phyloP scores from a whole-genome alignment of 1,140 invertebrate species.

The Linepithema humile region DNA sequence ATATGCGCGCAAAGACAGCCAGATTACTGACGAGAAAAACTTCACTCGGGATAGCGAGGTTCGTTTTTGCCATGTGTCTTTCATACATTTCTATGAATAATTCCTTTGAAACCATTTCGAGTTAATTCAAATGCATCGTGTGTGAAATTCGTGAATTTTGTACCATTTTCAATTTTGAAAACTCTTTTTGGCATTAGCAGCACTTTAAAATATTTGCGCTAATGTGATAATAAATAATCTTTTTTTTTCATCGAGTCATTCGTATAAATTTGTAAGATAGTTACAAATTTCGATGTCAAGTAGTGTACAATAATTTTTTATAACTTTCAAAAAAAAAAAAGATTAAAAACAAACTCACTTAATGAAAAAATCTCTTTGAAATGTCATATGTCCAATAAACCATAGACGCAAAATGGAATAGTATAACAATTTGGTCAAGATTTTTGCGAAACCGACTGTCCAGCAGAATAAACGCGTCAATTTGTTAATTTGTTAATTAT shows the following conservation, averaged over 20 bases:
- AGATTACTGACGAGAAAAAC: constrained; percentile 10
- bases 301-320: too few species aligned
- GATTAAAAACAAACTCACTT: too few species aligned
- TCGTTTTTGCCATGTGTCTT: constrained; percentile 4
- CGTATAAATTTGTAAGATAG: background rate
- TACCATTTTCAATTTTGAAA: background rate
- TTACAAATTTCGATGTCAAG: too few species aligned
- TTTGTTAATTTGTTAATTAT: constrained; percentile 54
- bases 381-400: background rate
- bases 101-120: background rate
- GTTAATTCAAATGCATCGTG: background rate
- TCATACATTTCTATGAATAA: background rate
- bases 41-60: constrained; percentile 3
- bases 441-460: background rate
- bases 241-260: background rate
- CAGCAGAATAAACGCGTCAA: background rate
- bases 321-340: too few species aligned
- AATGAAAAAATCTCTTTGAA: too few species aligned
- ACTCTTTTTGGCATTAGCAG: background rate
- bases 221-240: background rate
- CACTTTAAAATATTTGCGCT: background rate
- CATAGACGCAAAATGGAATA: background rate
- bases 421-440: background rate
- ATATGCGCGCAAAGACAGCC: background rate
- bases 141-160: background rate